Base-by-base conservation (phyloP, 1,140 invertebrate genomes). In the Antheraea pernyi region DNA sequence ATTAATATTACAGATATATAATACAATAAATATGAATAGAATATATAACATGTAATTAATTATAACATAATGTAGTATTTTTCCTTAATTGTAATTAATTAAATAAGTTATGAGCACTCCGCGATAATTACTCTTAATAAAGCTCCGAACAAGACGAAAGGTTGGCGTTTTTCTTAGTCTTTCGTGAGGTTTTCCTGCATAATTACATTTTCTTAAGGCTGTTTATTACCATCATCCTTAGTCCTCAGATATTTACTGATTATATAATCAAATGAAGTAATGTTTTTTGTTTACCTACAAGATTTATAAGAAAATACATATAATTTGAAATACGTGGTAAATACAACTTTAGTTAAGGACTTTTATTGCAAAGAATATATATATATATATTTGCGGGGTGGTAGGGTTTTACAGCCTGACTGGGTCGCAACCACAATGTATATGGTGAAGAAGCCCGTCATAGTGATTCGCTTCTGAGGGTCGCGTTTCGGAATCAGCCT, bases 91-190 rank as follows among this genome's bases (percentile, higher is more conserved):
- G 19, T 62, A 65, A 18, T 64, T 71, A 74, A 71, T 74, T 68
- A 67, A 71, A 71, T 69, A 65, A 71, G 66, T 70, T 67, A 67
- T 37, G 46, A 60, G 69, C 67, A 71, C 69, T 70, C 62, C 19
- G 22, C 6, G 7, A 18, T 65, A 65, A 65, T 65, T 65, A 65
- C 19, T 65, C 63, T 65, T 48, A 60, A 68, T 68, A 37, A n/a
- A 60, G 62, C 60, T 70, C 37, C 65, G 66, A 74, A 70, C 60
- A 65, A 65, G 70, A 72, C 59, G 65, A 53, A 63, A 68, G 67
- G 53, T 22, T 36, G 59, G 36, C 66, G 39, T 67, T 58, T 42
- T 58, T 65, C 48, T 16, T 53, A 53, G 46, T 53, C 46, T 16
- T 53, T 53, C 46, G 16, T 53, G 46, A 53, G 46, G 16, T 53